Evolutionary conservation across 2,113 vertebrate species (phyloP), one percentile per base, ranked within the genome.

Genomic region (Plecturocebus donacophilus): DNA sequence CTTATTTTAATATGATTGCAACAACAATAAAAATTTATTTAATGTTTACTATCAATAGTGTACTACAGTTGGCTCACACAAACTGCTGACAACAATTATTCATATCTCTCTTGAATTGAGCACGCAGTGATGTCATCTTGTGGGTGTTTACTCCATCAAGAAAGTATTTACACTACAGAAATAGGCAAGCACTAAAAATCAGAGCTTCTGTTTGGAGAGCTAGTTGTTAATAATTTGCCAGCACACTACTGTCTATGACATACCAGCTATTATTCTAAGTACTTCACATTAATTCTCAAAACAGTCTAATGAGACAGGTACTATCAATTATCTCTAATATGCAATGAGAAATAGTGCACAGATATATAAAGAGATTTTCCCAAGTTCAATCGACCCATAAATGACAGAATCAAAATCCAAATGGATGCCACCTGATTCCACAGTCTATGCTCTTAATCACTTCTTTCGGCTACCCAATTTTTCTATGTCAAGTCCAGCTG

Each of bases 271-370:
- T 85, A 84, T 76, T 89, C 47, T 85, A 86, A 93, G 42, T 61
- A 89, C 14, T 86, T 95, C 76, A 83, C 5, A 84, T 95, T 86
- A 96, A 91, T 30, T 92, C 81, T 80, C 35, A 71, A 94, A 64
- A 38, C 4, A 64, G 32, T 47, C 47, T 87, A n/a, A 89, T 64
- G 16, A 82, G 17, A 87, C 20, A 81, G 54, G 11, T 38, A 70
- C 8, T 79, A 73, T 84, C 40, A 87, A 73, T 88, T 93, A 84
- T 56, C 20, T 12, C 40, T 87, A 80, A 85, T 89, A 64, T 81
- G 52, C 32, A 91, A 14, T 30, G 45, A 96, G 20, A 49, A 90
- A 71, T 19, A 90, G 42, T 73, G 61, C 49, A 75, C 66, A 95
- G 17, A 90, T 4, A 84, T 32, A 83, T 54, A 71, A 82, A 42